Evolutionary conservation across 2,888 invertebrate genomes (phyloP).

Genomic region (Tachina grossa): DNA sequence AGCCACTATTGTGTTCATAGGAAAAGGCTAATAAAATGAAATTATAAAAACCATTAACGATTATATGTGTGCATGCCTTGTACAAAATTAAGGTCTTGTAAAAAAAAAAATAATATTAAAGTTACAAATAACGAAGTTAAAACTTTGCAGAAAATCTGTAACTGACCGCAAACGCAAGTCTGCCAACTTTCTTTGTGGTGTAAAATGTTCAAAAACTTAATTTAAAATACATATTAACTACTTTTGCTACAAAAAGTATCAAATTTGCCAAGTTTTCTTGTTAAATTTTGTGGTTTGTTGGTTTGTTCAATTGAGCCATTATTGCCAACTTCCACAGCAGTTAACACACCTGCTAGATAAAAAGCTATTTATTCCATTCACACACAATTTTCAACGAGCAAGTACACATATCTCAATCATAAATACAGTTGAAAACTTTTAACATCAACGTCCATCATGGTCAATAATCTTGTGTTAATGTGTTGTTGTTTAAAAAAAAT

Average conservation of each 20-base stretch:
- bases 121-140: no score
- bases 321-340: not conserved
- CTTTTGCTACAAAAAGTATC: not conserved
- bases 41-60: conserved; percentile 9
- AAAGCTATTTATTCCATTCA: conserved; percentile 6
- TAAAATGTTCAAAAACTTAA: not conserved
- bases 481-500: conserved; percentile 12
- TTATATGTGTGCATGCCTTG: conserved; percentile 6
- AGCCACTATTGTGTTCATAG: conserved; percentile 3
- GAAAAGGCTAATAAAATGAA: conserved; percentile 25
- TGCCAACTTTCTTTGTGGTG: not conserved
- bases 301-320: conserved; percentile 11
- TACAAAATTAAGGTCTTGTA: not conserved
- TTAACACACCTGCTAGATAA: conserved; percentile 5
- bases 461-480: conserved; percentile 46
- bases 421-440: conserved; percentile 46
- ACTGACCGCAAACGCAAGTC: no score
- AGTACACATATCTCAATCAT: conserved; percentile 36
- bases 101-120: not conserved
- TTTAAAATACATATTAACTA: not conserved
- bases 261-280: not conserved
- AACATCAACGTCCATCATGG: conserved; percentile 43
- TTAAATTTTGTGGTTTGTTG: not conserved
- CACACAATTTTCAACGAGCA: not conserved
- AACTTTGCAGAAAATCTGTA: no score